A percentile compares a stretch with the other conserved stretches of the same genome.
Evolutionary conservation across 2,888 invertebrate species (phyloP).

Genomic region (Apamea crenata): DNA sequence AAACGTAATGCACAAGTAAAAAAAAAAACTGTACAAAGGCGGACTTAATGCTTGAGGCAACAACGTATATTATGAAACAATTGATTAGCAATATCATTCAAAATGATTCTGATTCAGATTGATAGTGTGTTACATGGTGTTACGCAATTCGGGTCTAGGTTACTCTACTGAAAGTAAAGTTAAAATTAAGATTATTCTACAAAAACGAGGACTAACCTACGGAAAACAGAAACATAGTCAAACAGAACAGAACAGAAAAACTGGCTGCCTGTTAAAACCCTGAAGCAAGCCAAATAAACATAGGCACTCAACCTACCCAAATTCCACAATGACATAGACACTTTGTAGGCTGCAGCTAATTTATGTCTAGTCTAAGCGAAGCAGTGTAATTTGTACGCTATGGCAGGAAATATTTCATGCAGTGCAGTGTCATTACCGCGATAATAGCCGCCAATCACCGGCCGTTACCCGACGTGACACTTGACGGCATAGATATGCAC

Average conservation of each 20-base stretch:
- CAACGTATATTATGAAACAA: no score
- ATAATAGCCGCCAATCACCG: constrained; percentile 45
- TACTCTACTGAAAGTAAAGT: background rate
- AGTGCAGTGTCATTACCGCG: constrained; percentile 48
- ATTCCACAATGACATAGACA: background rate
- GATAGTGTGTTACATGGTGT: no score
- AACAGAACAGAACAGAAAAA: background rate
- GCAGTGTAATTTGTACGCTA: constrained; percentile 32
- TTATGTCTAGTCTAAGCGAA: background rate
- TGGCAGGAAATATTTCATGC: constrained; percentile 36
- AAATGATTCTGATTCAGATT: no score
- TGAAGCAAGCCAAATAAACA: background rate
- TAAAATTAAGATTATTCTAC: background rate
- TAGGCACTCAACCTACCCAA: background rate
- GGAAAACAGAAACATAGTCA: background rate
- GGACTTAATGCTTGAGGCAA: no score
- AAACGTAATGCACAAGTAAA: no score
- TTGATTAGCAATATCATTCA: no score
- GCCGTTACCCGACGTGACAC: constrained; percentile 51
- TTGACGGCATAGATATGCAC: constrained; percentile 1
- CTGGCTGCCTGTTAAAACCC: background rate
- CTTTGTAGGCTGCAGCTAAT: constrained; percentile 11
- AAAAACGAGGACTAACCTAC: background rate
- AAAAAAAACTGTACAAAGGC: no score
- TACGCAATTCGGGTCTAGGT: no score